Base-by-base conservation (phyloP, 2,888 invertebrate genomes). In the Yponomeuta sedellus region DNA sequence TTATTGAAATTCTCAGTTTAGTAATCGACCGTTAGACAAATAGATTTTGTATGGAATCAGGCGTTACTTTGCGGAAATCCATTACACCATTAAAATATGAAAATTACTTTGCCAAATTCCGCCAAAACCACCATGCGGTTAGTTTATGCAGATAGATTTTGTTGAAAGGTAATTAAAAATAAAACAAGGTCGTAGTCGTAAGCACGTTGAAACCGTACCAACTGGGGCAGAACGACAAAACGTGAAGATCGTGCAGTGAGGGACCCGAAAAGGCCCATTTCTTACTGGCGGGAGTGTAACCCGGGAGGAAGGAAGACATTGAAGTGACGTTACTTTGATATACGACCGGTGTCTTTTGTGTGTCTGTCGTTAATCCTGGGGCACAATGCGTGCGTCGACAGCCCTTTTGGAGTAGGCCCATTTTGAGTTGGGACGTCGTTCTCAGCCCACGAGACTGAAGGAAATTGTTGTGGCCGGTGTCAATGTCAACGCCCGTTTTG, bases 281-380 rank as follows among this genome's bases (percentile, higher is more conserved):
- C 83, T 88, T 84, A 80, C 77, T 76, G 77, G 76, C 78, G 79
- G 79, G 78, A 75, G 80, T 80, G 83, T 84, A 80, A 8, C 82
- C 75, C 75, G 71, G 80, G 80, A 87, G 89, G 89, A 89, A 88
- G 89, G 88, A 90, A 90, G 90, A 88, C 88, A 83, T 86, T 82
- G 83, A 83, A 85, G 84, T 88, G 90, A 89, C 89, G 88, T 88
- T 87, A 86, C 88, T 89, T 88, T 91, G 90, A 91, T 90, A 88
- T 89, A 91, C 80, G 90, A 88, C 80, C 84, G 77, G 74, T 77
- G 79, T 78, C 89, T 85, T 88, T 90, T 90, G 89, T 90, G 85
- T 81, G 84, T 81, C 79, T 78, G 80, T 83, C 88, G 88, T 86
- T 88, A 90, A 87, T 88, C 84, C 83, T 76, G 72, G 80, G 77